These are phyloP conservation scores for Bombus waltoni DNA, from an alignment of 1,140 invertebrate genomes.

Conservation along the genomic window DNA sequence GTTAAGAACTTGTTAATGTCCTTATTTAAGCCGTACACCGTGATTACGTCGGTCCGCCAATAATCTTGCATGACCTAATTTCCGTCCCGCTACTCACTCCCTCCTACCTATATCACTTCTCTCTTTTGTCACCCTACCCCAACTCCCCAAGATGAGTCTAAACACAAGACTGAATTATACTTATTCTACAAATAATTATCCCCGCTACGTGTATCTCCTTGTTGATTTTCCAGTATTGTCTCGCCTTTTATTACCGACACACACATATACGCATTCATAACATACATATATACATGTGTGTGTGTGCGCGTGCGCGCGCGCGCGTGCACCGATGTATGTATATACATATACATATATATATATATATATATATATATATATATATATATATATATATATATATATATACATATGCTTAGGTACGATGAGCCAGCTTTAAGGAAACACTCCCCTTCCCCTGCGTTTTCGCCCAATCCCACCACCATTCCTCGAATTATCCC, in stretches of 20 bases:
- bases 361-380: too few species aligned
- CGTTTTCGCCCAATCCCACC: neutral
- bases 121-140: neutral
- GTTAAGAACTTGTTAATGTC: conserved; percentile 37
- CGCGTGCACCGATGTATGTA: too few species aligned
- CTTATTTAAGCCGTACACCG: conserved; percentile 39
- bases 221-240: neutral
- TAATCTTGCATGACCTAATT: conserved; percentile 55
- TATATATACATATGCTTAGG: neutral
- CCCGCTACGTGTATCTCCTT: neutral
- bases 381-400: too few species aligned
- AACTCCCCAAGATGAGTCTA: neutral
- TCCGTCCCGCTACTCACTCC: neutral
- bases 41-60: conserved; percentile 50
- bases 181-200: conserved; percentile 41
- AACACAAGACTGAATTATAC: neutral
- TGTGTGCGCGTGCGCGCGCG: too few species aligned
- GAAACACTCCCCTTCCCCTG: neutral
- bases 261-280: neutral
- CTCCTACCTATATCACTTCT: too few species aligned
- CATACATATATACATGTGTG: too few species aligned
- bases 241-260: conserved; percentile 12
- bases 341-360: too few species aligned
- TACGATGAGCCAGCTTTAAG: neutral
- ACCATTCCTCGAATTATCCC: neutral